Conservation (phyloP, 2,113 vertebrate species). For the Pristiophorus japonicus region DNA sequence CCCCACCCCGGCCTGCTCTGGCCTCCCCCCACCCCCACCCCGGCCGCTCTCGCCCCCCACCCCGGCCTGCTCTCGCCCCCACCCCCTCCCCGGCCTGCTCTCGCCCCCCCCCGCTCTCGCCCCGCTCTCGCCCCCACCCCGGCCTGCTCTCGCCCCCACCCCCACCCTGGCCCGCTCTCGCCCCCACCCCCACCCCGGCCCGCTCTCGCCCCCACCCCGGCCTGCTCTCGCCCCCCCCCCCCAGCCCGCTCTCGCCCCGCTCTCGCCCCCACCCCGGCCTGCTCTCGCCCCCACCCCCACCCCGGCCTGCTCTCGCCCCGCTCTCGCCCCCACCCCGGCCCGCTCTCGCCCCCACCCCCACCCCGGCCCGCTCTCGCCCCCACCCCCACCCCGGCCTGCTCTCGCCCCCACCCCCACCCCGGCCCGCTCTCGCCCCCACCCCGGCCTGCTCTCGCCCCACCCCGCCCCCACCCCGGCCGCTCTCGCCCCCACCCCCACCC, state of each 20-base stretch:
- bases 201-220: too few relatives aligned
- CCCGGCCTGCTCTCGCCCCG: neutral
- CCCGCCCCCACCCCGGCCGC: neutral
- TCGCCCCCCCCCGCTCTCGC: neutral
- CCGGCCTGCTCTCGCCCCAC: neutral
- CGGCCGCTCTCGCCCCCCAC: neutral
- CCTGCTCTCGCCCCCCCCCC: too few relatives aligned
- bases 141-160: too few relatives aligned
- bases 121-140: too few relatives aligned
- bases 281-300: neutral
- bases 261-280: neutral
- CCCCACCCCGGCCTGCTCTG: too few relatives aligned
- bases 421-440: too few relatives aligned
- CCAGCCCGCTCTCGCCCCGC: neutral
- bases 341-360: neutral
- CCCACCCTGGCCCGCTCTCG: neutral
- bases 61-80: neutral
- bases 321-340: neutral
- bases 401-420: neutral
- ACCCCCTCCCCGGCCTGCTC: neutral
- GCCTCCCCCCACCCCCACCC: neutral
- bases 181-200: neutral
- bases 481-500: neutral
- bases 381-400: neutral
- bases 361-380: neutral